Conservation (phyloP, 2,797 vertebrate genomes). For the Acridotheres tristis region DNA sequence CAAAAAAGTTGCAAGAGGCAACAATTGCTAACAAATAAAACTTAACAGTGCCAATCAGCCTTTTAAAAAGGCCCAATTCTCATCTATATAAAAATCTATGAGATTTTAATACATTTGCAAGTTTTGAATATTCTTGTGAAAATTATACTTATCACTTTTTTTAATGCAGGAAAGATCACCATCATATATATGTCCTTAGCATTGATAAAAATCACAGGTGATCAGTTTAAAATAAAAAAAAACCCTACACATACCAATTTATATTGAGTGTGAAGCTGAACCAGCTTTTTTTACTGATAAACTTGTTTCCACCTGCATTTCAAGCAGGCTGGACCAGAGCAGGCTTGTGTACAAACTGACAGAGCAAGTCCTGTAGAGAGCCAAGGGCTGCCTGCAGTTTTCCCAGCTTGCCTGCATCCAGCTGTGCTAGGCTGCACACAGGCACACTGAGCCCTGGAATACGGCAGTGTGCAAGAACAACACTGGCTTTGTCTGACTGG, state of each 20-base stretch:
- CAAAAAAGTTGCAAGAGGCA: not conserved
- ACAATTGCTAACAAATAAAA: not conserved
- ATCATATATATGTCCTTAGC: not conserved
- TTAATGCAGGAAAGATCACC: not conserved
- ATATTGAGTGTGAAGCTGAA: not conserved
- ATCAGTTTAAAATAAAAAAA: not conserved
- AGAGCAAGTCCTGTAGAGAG: not conserved
- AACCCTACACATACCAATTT: not conserved
- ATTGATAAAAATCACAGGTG: not conserved
- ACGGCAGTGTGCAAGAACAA: not conserved
- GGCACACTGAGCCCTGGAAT: not conserved
- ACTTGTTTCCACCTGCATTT: not conserved
- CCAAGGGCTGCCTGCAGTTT: not conserved
- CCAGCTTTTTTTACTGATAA: not conserved
- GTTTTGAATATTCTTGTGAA: not conserved
- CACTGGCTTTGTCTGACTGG: not conserved
- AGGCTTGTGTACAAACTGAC: not conserved
- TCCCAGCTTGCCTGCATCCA: not conserved
- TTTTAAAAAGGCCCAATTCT: not conserved
- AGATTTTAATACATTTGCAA: not conserved
- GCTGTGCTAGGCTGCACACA: not conserved
- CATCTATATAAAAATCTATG: not conserved
- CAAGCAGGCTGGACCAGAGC: not conserved
- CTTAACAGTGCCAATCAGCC: not conserved
- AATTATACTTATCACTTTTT: not conserved